These are phyloP conservation scores for Luperina testacea DNA, from an alignment of 2,888 invertebrate genomes.

Conservation along the genomic window DNA sequence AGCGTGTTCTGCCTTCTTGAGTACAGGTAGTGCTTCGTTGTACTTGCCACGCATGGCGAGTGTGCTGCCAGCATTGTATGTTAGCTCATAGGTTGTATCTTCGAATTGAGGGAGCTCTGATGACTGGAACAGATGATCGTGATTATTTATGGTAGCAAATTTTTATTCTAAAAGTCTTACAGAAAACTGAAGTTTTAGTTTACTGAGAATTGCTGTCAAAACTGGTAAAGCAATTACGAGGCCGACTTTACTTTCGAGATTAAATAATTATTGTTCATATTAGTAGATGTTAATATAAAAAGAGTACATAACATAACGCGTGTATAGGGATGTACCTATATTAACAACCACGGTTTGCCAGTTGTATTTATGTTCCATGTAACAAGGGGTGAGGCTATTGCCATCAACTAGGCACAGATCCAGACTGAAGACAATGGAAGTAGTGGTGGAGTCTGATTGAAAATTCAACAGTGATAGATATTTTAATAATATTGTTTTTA, in stretches of 20 bases:
- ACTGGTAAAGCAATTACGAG: neutral
- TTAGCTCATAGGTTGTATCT: constrained; percentile 95
- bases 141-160: neutral
- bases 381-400: too few species aligned
- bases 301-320: too few species aligned
- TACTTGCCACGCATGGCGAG: constrained; percentile 93
- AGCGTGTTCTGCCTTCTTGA: constrained; percentile 95
- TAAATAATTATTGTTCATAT: too few species aligned
- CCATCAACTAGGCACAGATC: too few species aligned
- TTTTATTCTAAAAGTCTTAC: neutral
- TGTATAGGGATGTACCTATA: too few species aligned
- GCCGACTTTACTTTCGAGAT: neutral
- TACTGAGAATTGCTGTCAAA: neutral
- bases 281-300: too few species aligned
- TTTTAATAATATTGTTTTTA: too few species aligned
- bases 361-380: too few species aligned
- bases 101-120: constrained; percentile 83
- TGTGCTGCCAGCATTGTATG: constrained; percentile 97
- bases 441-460: too few species aligned
- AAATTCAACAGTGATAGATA: too few species aligned
- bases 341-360: too few species aligned
- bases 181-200: neutral
- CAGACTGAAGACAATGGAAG: too few species aligned
- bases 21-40: constrained; percentile 94
- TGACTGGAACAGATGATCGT: constrained; percentile 68